phyloP scores from a whole-genome alignment of 1,140 invertebrate species.

The Drosophila serrata region DNA sequence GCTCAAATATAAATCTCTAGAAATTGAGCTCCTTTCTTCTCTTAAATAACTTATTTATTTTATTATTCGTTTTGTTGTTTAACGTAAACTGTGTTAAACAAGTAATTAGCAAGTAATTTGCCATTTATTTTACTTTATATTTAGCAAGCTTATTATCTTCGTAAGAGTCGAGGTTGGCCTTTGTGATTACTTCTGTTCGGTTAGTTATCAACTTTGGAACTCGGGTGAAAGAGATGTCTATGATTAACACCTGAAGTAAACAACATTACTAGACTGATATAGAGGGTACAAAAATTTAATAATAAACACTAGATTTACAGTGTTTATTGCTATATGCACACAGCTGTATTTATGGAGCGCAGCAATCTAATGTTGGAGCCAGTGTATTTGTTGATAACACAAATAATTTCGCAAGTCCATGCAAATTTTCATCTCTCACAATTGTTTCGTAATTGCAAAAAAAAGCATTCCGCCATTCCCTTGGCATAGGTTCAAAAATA shows the following conservation, averaged over 20 bases:
- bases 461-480: slow-evolving; percentile 6
- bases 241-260: slow-evolving; percentile 12
- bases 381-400: slow-evolving; percentile 14
- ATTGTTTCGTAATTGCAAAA: slow-evolving; percentile 60
- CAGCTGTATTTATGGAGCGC: slow-evolving; percentile 15
- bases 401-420: slow-evolving; percentile 26
- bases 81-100: background rate
- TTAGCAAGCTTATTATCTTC: background rate
- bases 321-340: background rate
- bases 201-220: slow-evolving; percentile 11
- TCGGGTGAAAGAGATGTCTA: slow-evolving; percentile 3
- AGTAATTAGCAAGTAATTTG: background rate
- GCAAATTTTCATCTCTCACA: slow-evolving; percentile 35
- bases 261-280: background rate
- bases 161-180: background rate
- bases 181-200: background rate
- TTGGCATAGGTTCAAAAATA: slow-evolving; percentile 50
- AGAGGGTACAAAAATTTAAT: background rate
- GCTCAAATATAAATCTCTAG: too few species aligned
- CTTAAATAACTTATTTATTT: background rate
- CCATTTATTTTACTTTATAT: background rate
- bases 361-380: slow-evolving; percentile 1
- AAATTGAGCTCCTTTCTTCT: background rate
- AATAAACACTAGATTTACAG: background rate
- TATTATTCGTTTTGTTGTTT: background rate